phyloP scores from a whole-genome alignment of 2,888 invertebrate species.

The Sinotaia quadrata region DNA sequence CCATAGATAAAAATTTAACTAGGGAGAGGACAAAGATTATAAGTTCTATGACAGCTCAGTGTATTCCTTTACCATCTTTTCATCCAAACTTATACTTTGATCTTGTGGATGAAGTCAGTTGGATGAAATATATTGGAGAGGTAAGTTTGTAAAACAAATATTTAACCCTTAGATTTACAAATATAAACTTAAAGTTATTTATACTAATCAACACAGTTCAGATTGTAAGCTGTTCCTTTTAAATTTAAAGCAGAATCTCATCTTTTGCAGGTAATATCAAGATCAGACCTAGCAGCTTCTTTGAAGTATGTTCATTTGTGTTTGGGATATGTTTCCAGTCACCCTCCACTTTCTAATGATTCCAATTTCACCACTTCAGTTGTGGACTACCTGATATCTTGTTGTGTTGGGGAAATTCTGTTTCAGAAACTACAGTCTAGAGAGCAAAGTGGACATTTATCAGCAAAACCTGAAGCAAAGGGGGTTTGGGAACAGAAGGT shows the following conservation, averaged over 20 bases:
- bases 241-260: too few relatives aligned
- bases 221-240: neutral
- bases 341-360: conserved; percentile 9
- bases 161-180: too few relatives aligned
- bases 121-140: conserved; percentile 16
- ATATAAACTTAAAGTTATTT: neutral
- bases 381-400: conserved; percentile 13
- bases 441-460: neutral
- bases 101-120: conserved; percentile 9
- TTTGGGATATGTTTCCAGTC: neutral
- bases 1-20: neutral
- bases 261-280: conserved; percentile 9
- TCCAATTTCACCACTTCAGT: conserved; percentile 3
- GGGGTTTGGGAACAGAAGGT: neutral
- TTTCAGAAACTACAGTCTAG: neutral
- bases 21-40: neutral
- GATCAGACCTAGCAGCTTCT: neutral
- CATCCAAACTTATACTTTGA: conserved; percentile 21
- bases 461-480: neutral
- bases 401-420: neutral
- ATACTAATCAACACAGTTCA: neutral
- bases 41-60: neutral
- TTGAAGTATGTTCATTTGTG: neutral
- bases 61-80: conserved; percentile 14
- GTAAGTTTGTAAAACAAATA: too few relatives aligned